Percentiles rank a stretch among this genome's conserved stretches.
Conservation (phyloP, 1,140 invertebrate species). For the Calephelis virginiensis region DNA sequence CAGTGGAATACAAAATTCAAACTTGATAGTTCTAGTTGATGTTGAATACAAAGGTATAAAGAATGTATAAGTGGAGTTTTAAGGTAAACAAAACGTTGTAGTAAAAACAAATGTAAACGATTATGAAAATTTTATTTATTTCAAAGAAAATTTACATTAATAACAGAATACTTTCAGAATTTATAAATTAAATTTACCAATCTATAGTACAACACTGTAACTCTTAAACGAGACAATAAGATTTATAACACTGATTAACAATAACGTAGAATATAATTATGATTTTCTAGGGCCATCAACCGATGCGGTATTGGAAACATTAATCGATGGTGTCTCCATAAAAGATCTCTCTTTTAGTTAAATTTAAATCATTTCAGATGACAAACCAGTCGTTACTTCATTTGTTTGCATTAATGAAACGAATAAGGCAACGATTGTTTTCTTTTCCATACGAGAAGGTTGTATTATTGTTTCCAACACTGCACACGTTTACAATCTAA, state of each 20-base stretch:
- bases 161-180: slow-evolving; percentile 74
- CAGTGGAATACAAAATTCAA: slow-evolving; percentile 52
- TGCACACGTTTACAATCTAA: slow-evolving; percentile 59
- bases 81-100: slow-evolving; percentile 1
- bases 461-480: slow-evolving; percentile 60
- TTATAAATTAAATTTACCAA: slow-evolving; percentile 72
- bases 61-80: background rate
- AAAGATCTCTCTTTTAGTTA: background rate
- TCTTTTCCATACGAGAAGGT: background rate
- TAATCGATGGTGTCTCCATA: slow-evolving; percentile 29
- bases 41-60: no score
- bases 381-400: background rate
- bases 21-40: background rate
- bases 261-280: slow-evolving; percentile 67
- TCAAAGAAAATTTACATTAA: slow-evolving; percentile 75
- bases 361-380: background rate
- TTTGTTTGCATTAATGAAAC: background rate
- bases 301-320: slow-evolving; percentile 57
- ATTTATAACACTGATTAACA: slow-evolving; percentile 76
- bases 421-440: no score
- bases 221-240: slow-evolving; percentile 76
- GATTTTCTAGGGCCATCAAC: slow-evolving; percentile 64
- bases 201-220: slow-evolving; percentile 75
- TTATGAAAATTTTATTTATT: slow-evolving; percentile 77
- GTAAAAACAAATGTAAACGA: slow-evolving; percentile 68